Conservation (phyloP, 2,113 vertebrate genomes). For the Monopterus albus region DNA sequence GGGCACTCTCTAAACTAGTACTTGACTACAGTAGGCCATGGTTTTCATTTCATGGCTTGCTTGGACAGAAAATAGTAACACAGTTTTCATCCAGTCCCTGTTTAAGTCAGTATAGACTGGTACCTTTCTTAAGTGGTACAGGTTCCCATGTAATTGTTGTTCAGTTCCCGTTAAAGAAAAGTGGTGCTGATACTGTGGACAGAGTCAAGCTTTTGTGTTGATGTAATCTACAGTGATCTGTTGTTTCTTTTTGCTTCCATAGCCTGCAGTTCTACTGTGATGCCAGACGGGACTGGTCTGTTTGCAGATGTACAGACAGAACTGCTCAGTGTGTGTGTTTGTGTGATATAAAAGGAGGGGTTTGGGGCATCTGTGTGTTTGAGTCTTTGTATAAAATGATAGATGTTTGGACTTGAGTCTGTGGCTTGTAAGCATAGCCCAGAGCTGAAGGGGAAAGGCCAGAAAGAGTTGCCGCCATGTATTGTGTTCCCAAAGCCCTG, state of each 20-base stretch:
- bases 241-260: conserved; percentile 74
- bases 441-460: conserved; percentile 75
- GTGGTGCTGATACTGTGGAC: conserved; percentile 62
- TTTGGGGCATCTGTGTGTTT: conserved; percentile 66
- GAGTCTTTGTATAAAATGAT: conserved; percentile 71
- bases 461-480: conserved; percentile 70
- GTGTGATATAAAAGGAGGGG: conserved; percentile 58
- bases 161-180: conserved; percentile 47
- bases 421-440: conserved; percentile 75
- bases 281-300: conserved; percentile 71
- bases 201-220: conserved; percentile 66
- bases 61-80: not conserved
- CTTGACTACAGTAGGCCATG: conserved; percentile 21
- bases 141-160: conserved; percentile 42
- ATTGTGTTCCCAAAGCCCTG: conserved; percentile 76
- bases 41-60: conserved; percentile 25
- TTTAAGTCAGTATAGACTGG: conserved; percentile 4
- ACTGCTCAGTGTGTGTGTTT: conserved; percentile 28
- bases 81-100: not conserved
- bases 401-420: conserved; percentile 75
- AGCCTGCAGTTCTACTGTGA: conserved; percentile 77
- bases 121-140: not conserved
- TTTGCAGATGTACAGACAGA: conserved; percentile 69
- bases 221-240: conserved; percentile 76
- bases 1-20: conserved; percentile 18